Percentiles rank a stretch among this genome's conserved stretches.
phyloP scores from a whole-genome alignment of 2,797 vertebrate genomes.

The Chloroceryle inda region DNA sequence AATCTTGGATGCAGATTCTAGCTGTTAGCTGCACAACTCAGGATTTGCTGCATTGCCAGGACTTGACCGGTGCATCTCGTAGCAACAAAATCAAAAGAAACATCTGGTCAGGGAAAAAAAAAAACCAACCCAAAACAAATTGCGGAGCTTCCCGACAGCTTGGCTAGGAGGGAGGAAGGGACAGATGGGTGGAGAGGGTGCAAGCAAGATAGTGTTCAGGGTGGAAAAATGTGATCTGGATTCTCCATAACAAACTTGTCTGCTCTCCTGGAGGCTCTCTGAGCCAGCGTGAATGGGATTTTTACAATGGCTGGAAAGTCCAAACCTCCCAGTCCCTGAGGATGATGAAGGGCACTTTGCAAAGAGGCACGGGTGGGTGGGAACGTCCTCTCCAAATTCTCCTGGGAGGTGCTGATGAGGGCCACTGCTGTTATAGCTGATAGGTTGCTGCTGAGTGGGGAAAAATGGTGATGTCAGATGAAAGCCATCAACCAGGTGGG shows the following conservation, averaged over 20 bases:
- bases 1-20: slow-evolving; percentile 4
- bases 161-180: background rate
- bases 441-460: background rate
- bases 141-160: background rate
- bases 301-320: background rate
- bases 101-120: background rate
- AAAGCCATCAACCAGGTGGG: background rate
- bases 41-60: background rate
- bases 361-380: background rate
- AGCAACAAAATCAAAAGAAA: background rate
- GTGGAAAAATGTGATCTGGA: background rate
- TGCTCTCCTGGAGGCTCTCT: background rate
- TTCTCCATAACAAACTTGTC: background rate
- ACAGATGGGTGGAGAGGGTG: background rate
- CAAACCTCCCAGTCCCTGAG: background rate
- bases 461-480: background rate
- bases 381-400: background rate
- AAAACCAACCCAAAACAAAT: too few species aligned
- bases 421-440: background rate
- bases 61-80: background rate
- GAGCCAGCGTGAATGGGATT: rapidly evolving
- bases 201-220: background rate
- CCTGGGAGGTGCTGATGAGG: background rate
- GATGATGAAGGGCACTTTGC: background rate
- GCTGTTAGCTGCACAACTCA: background rate